These are phyloP conservation scores for Phoxinus dragarum DNA, from an alignment of 2,797 vertebrate genomes.

Conservation along the genomic window DNA sequence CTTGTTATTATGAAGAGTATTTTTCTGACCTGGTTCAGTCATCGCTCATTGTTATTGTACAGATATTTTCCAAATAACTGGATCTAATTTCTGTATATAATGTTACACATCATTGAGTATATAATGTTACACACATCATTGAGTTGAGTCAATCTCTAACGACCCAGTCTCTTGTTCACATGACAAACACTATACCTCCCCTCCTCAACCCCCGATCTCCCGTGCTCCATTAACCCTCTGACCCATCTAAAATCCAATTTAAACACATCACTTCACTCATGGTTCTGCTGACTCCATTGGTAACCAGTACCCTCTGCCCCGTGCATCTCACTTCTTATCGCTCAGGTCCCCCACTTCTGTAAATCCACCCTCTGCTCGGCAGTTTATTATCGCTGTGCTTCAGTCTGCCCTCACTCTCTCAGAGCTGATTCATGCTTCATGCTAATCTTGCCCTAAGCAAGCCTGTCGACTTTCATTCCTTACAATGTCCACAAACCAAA, in stretches of 20 bases:
- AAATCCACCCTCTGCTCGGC: conserved; percentile 44
- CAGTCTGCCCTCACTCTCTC: conserved; percentile 38
- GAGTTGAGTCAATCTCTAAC: not conserved
- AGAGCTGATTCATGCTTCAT: conserved; percentile 23
- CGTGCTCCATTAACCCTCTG: conserved; percentile 26
- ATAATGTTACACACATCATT: conserved; percentile 12
- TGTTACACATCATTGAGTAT: conserved; percentile 16
- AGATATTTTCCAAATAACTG: conserved; percentile 1
- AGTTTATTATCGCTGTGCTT: conserved; percentile 52
- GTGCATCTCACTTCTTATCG: conserved; percentile 54
- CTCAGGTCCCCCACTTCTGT: conserved; percentile 19
- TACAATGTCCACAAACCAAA: not conserved
- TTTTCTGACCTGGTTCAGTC: conserved; percentile 8
- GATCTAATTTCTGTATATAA: not conserved
- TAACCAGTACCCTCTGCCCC: conserved; percentile 7
- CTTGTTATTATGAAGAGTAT: not conserved
- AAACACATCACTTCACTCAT: conserved; percentile 43
- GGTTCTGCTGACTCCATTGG: conserved; percentile 50
- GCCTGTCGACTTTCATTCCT: not conserved
- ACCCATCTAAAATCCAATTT: conserved; percentile 45
- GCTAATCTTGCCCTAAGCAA: conserved; percentile 48
- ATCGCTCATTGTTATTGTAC: conserved; percentile 3
- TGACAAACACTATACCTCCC: not conserved
- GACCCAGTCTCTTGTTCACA: conserved; percentile 15
- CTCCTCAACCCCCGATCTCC: conserved; percentile 13